phyloP scores from a whole-genome alignment of 2,888 invertebrate species.

The Hemaris fuciformis region DNA sequence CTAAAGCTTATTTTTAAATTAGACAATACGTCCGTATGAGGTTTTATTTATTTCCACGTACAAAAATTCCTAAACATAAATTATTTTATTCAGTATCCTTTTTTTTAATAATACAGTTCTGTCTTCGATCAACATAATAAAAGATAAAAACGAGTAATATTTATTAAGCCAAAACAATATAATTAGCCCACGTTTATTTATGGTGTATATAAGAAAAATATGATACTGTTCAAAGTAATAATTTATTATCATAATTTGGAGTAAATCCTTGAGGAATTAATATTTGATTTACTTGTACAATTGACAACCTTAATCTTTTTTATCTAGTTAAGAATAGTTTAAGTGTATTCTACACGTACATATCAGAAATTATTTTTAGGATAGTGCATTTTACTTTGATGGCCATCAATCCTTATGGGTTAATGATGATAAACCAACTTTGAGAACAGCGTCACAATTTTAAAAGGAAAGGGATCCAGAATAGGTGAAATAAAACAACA shows the following conservation, averaged over 20 bases:
- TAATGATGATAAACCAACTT: too few species aligned
- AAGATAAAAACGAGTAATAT: neutral
- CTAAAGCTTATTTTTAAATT: neutral
- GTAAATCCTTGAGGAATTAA: too few species aligned
- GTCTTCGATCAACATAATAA: neutral
- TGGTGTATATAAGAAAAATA: neutral
- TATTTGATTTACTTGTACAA: too few species aligned
- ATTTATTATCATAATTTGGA: too few species aligned
- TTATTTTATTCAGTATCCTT: neutral
- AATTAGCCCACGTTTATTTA: neutral
- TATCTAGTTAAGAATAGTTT: too few species aligned
- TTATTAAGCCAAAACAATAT: neutral
- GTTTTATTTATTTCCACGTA: neutral
- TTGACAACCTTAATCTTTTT: too few species aligned
- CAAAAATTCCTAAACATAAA: neutral
- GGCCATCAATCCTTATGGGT: too few species aligned
- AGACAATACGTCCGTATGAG: neutral
- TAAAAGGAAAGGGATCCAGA: neutral
- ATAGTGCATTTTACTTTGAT: too few species aligned
- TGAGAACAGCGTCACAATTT: slow-evolving; percentile 19
- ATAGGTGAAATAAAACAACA: slow-evolving; percentile 44
- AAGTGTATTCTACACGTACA: too few species aligned
- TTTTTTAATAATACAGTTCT: neutral
- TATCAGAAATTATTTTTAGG: too few species aligned
- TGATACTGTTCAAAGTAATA: neutral